Percentiles rank a stretch among this genome's conserved stretches.
phyloP scores from a whole-genome alignment of 2,888 invertebrate genomes.

The Falcaria lacertinaria region DNA sequence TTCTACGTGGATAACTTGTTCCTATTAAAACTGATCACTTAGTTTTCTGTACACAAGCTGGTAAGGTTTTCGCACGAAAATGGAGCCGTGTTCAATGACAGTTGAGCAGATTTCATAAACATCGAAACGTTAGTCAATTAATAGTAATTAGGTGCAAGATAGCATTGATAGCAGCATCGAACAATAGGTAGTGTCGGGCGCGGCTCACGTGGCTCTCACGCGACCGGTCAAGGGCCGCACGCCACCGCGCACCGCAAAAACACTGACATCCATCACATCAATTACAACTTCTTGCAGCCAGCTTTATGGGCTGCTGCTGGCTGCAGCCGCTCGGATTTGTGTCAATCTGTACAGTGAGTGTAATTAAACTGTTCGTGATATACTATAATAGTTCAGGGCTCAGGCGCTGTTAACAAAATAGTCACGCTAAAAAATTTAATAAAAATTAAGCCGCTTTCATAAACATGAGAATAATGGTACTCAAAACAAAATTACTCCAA shows the following conservation, averaged over 20 bases:
- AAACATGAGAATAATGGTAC: no score
- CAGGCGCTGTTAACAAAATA: no score
- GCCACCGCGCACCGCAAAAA: constrained; percentile 2
- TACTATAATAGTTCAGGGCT: no score
- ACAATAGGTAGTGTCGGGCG: neutral
- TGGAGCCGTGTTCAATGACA: neutral
- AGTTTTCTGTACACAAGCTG: no score
- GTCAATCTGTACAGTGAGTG: neutral
- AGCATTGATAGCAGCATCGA: neutral
- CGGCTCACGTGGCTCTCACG: constrained; percentile 8
- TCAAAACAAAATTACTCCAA: no score
- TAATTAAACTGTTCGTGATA: neutral
- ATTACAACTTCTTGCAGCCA: neutral
- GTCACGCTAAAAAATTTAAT: no score
- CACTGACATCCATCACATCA: neutral
- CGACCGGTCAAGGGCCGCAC: constrained; percentile 6
- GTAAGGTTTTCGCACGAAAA: no score
- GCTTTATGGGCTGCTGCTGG: neutral
- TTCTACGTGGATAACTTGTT: no score
- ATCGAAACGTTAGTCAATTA: neutral
- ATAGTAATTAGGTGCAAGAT: neutral
- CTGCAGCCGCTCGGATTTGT: neutral
- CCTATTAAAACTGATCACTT: no score
- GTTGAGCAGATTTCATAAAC: neutral
- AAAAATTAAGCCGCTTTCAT: no score